These are phyloP conservation scores for Chrysogorgia sp. DNA, from an alignment of 92 coral and sea anemone species.

Conservation along the genomic window DNA sequence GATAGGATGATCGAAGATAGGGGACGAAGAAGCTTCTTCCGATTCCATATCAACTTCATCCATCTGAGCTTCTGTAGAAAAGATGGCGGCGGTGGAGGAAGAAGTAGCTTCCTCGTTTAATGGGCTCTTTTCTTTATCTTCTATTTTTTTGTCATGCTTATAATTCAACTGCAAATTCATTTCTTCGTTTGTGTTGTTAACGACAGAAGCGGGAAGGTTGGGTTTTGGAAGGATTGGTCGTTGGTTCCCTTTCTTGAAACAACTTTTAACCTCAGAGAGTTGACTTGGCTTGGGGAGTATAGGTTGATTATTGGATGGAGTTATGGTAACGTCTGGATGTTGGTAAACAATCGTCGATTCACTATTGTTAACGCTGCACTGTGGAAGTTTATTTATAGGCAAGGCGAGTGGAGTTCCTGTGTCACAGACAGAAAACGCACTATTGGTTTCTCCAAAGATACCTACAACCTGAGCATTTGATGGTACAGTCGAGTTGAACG, in stretches of 20 bases:
- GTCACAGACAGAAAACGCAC: background rate
- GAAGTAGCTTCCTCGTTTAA: background rate
- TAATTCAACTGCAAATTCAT: background rate
- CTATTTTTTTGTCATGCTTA: background rate
- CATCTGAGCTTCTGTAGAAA: background rate
- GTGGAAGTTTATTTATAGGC: background rate
- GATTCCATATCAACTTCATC: no score
- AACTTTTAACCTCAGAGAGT: no score
- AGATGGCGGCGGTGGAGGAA: background rate
- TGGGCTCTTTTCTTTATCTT: background rate
- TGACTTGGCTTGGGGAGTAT: no score
- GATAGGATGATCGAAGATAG: background rate
- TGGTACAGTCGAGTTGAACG: background rate
- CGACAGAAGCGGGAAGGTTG: background rate
- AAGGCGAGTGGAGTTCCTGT: background rate
- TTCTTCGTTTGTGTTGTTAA: background rate
- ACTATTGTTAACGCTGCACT: no score
- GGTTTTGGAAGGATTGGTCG: background rate
- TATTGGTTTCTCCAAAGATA: background rate
- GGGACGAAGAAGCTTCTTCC: background rate
- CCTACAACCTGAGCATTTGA: background rate
- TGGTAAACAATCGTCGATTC: background rate
- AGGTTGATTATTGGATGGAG: no score
- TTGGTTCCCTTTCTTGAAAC: no score
- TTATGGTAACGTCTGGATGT: background rate